A percentile compares a stretch with the other conserved stretches of the same genome.
Evolutionary conservation across 2,888 invertebrate species (phyloP).

Genomic region (Agrochola circellaris): DNA sequence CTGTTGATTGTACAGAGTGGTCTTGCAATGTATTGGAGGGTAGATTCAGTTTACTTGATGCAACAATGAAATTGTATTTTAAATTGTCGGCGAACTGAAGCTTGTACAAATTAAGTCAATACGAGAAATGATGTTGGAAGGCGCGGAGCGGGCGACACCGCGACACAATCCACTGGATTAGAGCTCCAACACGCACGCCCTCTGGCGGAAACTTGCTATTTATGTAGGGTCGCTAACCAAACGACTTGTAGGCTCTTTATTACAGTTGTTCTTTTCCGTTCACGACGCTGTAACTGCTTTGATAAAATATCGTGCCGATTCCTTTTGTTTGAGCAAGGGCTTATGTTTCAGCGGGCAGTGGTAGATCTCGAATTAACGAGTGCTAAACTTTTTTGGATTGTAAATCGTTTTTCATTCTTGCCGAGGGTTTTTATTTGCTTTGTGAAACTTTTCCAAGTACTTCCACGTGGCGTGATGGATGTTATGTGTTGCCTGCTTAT

Average conservation of each 20-base stretch:
- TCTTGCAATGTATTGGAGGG: conserved; percentile 29
- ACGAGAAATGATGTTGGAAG: conserved; percentile 79
- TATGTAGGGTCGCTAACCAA: conserved; percentile 87
- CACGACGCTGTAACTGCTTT: conserved; percentile 84
- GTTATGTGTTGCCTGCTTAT: background rate
- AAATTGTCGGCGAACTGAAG: conserved; percentile 58
- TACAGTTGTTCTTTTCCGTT: conserved; percentile 89
- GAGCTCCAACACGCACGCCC: conserved; percentile 85
- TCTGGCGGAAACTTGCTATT: conserved; percentile 81
- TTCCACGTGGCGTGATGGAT: conserved; percentile 8
- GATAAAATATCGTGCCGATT: conserved; percentile 85
- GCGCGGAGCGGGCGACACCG: conserved; percentile 73
- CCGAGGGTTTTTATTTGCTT: conserved; percentile 21
- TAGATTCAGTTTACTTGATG: conserved; percentile 55
- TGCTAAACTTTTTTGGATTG: conserved; percentile 49
- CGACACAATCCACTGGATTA: conserved; percentile 87
- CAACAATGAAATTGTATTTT: conserved; percentile 59
- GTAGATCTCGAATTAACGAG: conserved; percentile 58
- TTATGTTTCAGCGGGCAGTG: conserved; percentile 66
- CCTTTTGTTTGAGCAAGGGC: conserved; percentile 77
- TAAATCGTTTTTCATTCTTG: conserved; percentile 51
- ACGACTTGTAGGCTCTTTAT: conserved; percentile 90
- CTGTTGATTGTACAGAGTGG: conserved; percentile 17
- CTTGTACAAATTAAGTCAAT: conserved; percentile 79
- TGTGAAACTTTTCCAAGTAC: conserved; percentile 18